Evolutionary conservation across 2,797 vertebrate species (phyloP).

Genomic region (Lindbergichthys nudifrons): DNA sequence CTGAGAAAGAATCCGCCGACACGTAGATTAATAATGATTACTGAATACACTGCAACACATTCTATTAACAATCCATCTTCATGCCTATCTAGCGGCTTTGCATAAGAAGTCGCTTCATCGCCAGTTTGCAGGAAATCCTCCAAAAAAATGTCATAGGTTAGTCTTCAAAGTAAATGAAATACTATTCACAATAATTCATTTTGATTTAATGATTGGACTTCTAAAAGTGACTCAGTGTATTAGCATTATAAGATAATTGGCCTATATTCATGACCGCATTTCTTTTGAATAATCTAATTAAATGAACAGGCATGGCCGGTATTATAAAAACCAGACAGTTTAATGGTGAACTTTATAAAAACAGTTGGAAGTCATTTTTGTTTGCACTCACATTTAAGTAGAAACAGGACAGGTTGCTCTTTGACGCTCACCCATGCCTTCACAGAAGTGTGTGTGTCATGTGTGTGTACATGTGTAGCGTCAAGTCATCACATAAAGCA

Average conservation of each 20-base stretch:
- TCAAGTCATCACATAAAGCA: slow-evolving; percentile 40
- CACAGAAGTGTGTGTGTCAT: slow-evolving; percentile 17
- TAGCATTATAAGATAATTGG: slow-evolving; percentile 13
- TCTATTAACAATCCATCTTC: slow-evolving; percentile 77
- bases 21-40: slow-evolving; percentile 83
- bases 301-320: slow-evolving; percentile 8
- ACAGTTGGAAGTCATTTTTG: slow-evolving; percentile 12
- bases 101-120: slow-evolving; percentile 50
- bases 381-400: slow-evolving; percentile 18
- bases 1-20: slow-evolving; percentile 73
- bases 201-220: slow-evolving; percentile 44
- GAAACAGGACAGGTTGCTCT: slow-evolving; percentile 28
- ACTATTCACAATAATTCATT: slow-evolving; percentile 32
- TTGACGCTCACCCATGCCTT: slow-evolving; percentile 26
- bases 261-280: slow-evolving; percentile 13
- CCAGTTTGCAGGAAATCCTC: slow-evolving; percentile 53
- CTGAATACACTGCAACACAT: slow-evolving; percentile 77
- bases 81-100: slow-evolving; percentile 55
- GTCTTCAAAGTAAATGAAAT: slow-evolving; percentile 50
- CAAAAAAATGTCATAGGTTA: slow-evolving; percentile 50
- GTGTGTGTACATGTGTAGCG: background rate
- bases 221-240: slow-evolving; percentile 17
- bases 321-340: slow-evolving; percentile 6
- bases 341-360: slow-evolving; percentile 30
- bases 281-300: slow-evolving; percentile 5